Conservation (phyloP, 1,140 invertebrate species). For the Drosophila erecta region DNA sequence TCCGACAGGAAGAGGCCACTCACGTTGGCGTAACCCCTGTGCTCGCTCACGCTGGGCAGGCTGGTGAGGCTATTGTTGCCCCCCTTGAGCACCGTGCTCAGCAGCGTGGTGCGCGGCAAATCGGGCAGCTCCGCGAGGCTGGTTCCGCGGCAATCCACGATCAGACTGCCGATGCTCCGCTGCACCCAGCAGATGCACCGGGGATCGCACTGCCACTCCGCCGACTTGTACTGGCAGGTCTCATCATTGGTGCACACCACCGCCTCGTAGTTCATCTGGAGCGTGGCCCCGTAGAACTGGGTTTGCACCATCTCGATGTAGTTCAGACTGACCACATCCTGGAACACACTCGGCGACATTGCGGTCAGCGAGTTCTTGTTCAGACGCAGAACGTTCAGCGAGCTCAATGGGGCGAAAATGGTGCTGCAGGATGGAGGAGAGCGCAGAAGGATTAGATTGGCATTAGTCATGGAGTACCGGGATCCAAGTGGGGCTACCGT, state of each 20-base stretch:
- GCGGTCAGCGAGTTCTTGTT: constrained; percentile 62
- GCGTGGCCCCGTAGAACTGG: constrained; percentile 68
- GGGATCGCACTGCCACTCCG: constrained; percentile 84
- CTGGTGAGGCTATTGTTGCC: constrained; percentile 85
- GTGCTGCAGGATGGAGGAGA: constrained; percentile 46
- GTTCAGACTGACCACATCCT: constrained; percentile 35
- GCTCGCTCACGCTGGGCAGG: constrained; percentile 75
- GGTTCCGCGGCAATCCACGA: constrained; percentile 86
- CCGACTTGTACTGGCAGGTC: constrained; percentile 65
- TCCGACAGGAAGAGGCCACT: constrained; percentile 85
- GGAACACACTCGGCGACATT: constrained; percentile 35
- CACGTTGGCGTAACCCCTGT: constrained; percentile 84
- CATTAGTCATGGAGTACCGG: neutral
- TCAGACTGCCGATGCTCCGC: constrained; percentile 75
- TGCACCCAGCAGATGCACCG: constrained; percentile 85
- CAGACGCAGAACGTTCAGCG: constrained; percentile 49
- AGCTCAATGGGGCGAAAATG: constrained; percentile 50
- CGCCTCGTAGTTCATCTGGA: constrained; percentile 67
- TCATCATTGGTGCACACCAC: constrained; percentile 84
- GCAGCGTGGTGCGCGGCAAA: constrained; percentile 58
- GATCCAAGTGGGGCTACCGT: neutral
- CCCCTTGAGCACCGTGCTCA: constrained; percentile 85
- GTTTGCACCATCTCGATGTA: constrained; percentile 64
- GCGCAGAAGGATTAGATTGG: constrained; percentile 17
- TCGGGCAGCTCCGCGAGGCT: constrained; percentile 73